Evolutionary conservation across 2,888 invertebrate species (phyloP), one percentile per base, ranked within the genome.

Genomic region (Perdita meconis): DNA sequence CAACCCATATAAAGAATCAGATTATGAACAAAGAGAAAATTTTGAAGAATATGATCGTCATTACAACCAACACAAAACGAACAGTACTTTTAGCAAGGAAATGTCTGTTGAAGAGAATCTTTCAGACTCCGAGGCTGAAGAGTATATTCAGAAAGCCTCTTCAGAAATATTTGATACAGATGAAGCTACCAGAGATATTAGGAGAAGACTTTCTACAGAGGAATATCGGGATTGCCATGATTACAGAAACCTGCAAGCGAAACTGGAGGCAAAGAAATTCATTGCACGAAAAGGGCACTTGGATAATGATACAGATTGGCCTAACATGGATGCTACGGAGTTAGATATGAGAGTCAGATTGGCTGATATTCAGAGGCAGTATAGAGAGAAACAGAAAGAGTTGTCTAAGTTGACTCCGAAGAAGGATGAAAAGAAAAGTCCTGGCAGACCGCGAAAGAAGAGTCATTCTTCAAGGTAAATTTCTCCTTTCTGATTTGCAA

Each of bases 301-400:
- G 4, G 86, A 86, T 2, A 82, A 72, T n/a, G 83, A 86, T 12
- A 81, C 86, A 50, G 89, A 93, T 67, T 93, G 93, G 85, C 94
- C 93, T 1, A 92, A 92, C 42, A 96, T 96, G 90, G 95, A 95
- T 89, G 95, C 96, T 0, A 95, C 96, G 92, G 97, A 97, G 90
- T 93, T 96, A 86, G 96, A 97, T 86, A 97, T 97, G 96, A 94
- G 97, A 47, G 95, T 96, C 92, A 94, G 95, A 70, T 91, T 98
- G 76, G 96, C 97, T 24, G 97, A 97, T 63, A 93, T 98, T 34
- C 96, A 97, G 87, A 94, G 96, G 30, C 95, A 96, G 88, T 96
- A 97, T 89, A 95, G 95, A 78, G 97, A 97, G 90, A 97, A 97
- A 89, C 96, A 97, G 89, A 95, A 95, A 36, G 97, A 97, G 91